Conservation (phyloP, 2,888 invertebrate genomes). For the Hypolimnas misippus region DNA sequence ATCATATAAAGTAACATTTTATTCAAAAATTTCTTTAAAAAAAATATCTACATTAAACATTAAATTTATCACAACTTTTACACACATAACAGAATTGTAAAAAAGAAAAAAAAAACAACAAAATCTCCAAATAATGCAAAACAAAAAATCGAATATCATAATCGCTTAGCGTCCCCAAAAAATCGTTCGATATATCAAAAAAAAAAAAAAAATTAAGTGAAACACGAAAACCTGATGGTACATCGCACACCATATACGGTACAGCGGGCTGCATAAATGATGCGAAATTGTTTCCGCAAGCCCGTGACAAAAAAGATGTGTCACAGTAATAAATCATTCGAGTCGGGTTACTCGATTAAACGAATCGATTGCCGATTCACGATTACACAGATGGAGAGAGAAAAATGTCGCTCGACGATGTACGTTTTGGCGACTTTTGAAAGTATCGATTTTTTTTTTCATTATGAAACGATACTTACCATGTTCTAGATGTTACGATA, state of each 20-base stretch:
- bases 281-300: conserved; percentile 81
- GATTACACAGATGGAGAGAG: conserved; percentile 73
- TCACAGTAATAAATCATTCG: conserved; percentile 81
- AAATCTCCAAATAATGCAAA: not conserved
- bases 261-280: conserved; percentile 79
- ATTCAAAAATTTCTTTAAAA: not conserved
- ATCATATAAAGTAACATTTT: not conserved
- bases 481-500: conserved; percentile 41
- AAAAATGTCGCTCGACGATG: conserved; percentile 68
- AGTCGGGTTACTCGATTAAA: conserved; percentile 78
- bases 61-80: not conserved
- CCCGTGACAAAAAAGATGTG: conserved; percentile 78
- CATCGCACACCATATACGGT: conserved; percentile 44
- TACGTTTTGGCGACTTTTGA: conserved; percentile 60
- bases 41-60: not conserved
- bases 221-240: conserved; percentile 62
- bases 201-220: conserved; percentile 58
- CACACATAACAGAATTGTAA: not conserved
- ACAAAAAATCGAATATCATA: conserved; percentile 31
- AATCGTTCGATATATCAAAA: conserved; percentile 38
- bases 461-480: conserved; percentile 28
- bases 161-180: conserved; percentile 34
- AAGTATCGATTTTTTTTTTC: conserved; percentile 36
- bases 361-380: conserved; percentile 72
- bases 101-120: not conserved